These are phyloP conservation scores for Cordylochernes scorpioides DNA, from an alignment of 2,888 invertebrate species.

Conservation along the genomic window DNA sequence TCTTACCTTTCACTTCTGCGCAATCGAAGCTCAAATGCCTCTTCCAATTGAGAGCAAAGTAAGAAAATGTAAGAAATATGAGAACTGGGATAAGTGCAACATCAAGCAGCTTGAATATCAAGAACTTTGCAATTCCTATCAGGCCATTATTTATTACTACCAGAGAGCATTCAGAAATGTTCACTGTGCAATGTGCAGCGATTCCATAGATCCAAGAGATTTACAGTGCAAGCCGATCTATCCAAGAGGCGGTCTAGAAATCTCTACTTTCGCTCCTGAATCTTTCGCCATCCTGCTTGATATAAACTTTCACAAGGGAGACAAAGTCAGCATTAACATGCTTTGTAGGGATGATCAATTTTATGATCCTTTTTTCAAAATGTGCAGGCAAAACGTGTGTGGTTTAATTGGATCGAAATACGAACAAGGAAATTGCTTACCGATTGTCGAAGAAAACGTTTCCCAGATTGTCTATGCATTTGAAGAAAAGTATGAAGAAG, in stretches of 20 bases:
- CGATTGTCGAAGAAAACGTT: too few species aligned
- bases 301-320: too few species aligned
- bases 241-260: constrained; percentile 3
- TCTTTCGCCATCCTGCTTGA: constrained; percentile 25
- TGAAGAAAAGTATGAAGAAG: too few species aligned
- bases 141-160: constrained; percentile 22
- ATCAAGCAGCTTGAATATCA: constrained; percentile 22
- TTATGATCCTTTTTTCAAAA: too few species aligned
- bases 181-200: constrained; percentile 26
- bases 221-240: constrained; percentile 17
- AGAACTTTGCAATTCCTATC: constrained; percentile 23
- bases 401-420: too few species aligned
- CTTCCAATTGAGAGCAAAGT: constrained; percentile 19
- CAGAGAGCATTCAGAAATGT: constrained; percentile 22
- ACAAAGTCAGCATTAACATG: too few species aligned
- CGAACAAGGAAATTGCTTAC: too few species aligned
- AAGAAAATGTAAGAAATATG: constrained; percentile 21
- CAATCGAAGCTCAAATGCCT: constrained; percentile 22
- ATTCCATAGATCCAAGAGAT: constrained; percentile 18
- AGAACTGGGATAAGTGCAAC: constrained; percentile 20
- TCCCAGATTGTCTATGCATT: too few species aligned
- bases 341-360: too few species aligned
- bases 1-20: constrained; percentile 20
- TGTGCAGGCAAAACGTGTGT: too few species aligned
- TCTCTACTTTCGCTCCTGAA: constrained; percentile 18